phyloP scores from a whole-genome alignment of 2,888 invertebrate species.

The Villa cingulata region DNA sequence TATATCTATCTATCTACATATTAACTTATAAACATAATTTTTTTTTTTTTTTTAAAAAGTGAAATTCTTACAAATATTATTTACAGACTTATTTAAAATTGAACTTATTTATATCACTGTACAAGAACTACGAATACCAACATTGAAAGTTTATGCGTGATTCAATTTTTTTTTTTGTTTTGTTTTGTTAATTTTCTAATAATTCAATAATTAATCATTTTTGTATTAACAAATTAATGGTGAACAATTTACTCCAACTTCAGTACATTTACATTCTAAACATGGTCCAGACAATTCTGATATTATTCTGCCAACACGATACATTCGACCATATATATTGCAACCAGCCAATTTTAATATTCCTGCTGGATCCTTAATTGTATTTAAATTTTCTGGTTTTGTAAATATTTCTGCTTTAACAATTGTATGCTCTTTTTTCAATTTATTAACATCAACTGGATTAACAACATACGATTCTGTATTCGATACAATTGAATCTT shows the following conservation, averaged over 20 bases:
- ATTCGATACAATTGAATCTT: conserved; percentile 12
- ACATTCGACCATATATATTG: conserved; percentile 82
- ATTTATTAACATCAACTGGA: conserved; percentile 12
- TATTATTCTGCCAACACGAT: conserved; percentile 68
- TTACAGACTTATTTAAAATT: no score
- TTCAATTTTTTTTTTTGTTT: no score
- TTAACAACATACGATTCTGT: conserved; percentile 14
- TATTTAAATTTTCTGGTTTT: conserved; percentile 17
- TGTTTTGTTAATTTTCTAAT: neutral
- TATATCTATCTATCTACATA: no score
- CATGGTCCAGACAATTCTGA: conserved; percentile 70
- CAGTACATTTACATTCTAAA: conserved; percentile 74
- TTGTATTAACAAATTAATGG: conserved; percentile 41
- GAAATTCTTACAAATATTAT: no score
- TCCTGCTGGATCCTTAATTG: conserved; percentile 36
- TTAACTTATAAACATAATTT: no score
- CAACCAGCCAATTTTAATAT: conserved; percentile 70
- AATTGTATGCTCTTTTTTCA: conserved; percentile 2
- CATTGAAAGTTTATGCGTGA: no score
- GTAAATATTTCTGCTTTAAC: conserved; percentile 13
- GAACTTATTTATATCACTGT: no score
- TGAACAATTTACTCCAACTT: conserved; percentile 71
- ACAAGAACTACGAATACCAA: no score
- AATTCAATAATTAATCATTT: neutral
- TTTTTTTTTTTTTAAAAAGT: no score